These are phyloP conservation scores for Amphibalanus amphitrite DNA, from an alignment of 1,140 invertebrate species.

Conservation along the genomic window DNA sequence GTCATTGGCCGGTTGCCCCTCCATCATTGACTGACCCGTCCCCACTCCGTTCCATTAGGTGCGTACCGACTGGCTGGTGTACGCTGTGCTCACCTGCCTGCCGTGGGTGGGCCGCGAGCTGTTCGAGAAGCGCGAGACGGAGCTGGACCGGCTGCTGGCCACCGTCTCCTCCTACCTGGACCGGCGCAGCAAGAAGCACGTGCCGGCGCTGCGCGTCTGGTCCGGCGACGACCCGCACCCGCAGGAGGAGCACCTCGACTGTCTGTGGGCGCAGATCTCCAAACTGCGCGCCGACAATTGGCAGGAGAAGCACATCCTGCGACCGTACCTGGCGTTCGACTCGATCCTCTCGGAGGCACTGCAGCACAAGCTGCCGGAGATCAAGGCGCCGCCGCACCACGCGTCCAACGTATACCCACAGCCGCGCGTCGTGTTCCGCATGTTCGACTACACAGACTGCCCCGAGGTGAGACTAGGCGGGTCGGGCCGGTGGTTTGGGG, in stretches of 20 bases:
- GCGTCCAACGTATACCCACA: slow-evolving; percentile 74
- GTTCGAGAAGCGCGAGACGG: slow-evolving; percentile 90
- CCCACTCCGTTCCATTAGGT: no score
- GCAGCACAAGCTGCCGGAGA: slow-evolving; percentile 80
- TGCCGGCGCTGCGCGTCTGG: slow-evolving; percentile 82
- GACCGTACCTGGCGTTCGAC: slow-evolving; percentile 92
- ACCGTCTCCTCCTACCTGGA: slow-evolving; percentile 92
- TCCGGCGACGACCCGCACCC: slow-evolving; percentile 75
- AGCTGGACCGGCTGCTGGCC: slow-evolving; percentile 73
- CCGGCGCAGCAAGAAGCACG: slow-evolving; percentile 79
- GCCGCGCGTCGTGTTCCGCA: slow-evolving; percentile 67
- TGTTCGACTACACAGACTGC: slow-evolving; percentile 99
- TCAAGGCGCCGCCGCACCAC: slow-evolving; percentile 78
- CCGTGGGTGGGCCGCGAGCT: slow-evolving; percentile 93
- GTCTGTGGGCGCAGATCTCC: slow-evolving; percentile 85
- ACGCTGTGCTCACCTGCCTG: slow-evolving; percentile 78
- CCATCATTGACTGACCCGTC: no score
- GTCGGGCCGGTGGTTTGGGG: no score
- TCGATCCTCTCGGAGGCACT: slow-evolving; percentile 84
- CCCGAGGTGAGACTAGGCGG: slow-evolving; percentile 59
- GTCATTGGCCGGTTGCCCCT: no score
- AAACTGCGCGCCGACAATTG: slow-evolving; percentile 87
- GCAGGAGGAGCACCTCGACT: slow-evolving; percentile 97
- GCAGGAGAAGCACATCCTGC: slow-evolving; percentile 88
- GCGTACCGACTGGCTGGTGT: slow-evolving; percentile 89